Conservation (phyloP, 2,113 vertebrate genomes). For the Sylvia atricapilla region DNA sequence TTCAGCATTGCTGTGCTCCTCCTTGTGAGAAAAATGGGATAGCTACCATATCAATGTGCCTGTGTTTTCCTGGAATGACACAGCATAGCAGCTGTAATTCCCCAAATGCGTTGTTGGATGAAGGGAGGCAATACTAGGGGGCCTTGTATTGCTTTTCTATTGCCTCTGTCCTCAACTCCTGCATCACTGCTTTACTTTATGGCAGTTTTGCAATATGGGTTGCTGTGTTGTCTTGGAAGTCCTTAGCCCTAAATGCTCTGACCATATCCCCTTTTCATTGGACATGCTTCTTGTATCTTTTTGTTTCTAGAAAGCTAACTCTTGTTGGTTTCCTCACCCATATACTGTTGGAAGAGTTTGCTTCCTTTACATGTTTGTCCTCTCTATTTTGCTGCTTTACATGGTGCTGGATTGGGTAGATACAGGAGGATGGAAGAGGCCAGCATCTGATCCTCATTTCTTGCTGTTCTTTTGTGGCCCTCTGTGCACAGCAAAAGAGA, state of each 20-base stretch:
- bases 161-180: not conserved
- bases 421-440: not conserved
- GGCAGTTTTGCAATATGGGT: not conserved
- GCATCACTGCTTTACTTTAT: not conserved
- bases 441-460: not conserved
- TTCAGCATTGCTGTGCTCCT: not conserved
- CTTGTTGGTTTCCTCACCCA: not conserved
- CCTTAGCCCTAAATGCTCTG: not conserved
- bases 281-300: not conserved
- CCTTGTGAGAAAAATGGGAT: not conserved
- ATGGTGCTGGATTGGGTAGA: not conserved
- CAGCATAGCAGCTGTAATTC: not conserved
- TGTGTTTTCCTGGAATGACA: not conserved
- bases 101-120: not conserved
- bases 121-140: not conserved
- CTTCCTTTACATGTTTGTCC: not conserved
- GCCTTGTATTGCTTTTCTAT: not conserved
- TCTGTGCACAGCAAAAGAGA: not conserved
- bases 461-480: not conserved
- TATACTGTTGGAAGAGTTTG: not conserved
- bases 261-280: not conserved
- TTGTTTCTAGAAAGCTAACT: not conserved
- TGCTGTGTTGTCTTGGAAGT: not conserved
- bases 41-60: not conserved
- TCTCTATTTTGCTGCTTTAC: not conserved